Evolutionary conservation across 2,113 vertebrate species (phyloP).

Genomic region (Seriola aureovittata): DNA sequence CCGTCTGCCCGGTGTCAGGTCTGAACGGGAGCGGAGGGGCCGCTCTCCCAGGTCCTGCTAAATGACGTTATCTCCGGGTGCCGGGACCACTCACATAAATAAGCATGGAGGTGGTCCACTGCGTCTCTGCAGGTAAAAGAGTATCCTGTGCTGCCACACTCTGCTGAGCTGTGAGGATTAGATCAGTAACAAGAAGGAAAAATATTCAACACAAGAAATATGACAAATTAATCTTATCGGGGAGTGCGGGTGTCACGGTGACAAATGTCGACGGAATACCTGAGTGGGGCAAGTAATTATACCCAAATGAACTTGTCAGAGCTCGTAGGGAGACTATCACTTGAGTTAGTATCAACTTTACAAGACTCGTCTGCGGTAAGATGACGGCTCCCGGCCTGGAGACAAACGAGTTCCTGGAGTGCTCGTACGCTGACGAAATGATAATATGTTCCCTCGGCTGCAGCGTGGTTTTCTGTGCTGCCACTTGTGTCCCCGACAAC

Average conservation of each 20-base stretch:
- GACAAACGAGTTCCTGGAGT: slow-evolving; percentile 65
- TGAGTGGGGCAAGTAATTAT: slow-evolving; percentile 78
- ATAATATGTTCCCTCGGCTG: slow-evolving; percentile 57
- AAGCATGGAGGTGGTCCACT: slow-evolving; percentile 42
- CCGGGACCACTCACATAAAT: slow-evolving; percentile 67
- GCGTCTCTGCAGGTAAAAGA: slow-evolving; percentile 34
- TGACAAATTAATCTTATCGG: slow-evolving; percentile 76
- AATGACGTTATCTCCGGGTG: slow-evolving; percentile 69
- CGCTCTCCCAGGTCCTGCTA: slow-evolving; percentile 49
- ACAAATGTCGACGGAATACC: slow-evolving; percentile 75
- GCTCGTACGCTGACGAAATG: slow-evolving; percentile 61
- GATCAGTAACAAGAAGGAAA: slow-evolving; percentile 59
- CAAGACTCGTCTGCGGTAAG: slow-evolving; percentile 35
- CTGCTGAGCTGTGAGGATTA: slow-evolving; percentile 51
- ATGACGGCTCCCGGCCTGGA: slow-evolving; percentile 53
- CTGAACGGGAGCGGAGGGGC: slow-evolving; percentile 45
- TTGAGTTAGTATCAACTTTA: slow-evolving; percentile 70
- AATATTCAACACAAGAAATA: slow-evolving; percentile 61
- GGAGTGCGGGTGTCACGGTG: slow-evolving; percentile 70
- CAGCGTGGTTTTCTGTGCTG: slow-evolving; percentile 27
- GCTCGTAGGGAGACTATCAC: slow-evolving; percentile 59
- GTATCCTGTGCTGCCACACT: background rate
- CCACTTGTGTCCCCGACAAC: slow-evolving; percentile 32
- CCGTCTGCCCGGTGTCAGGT: slow-evolving; percentile 61
- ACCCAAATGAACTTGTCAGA: slow-evolving; percentile 80